Base-by-base conservation (phyloP, 1,140 invertebrate genomes). In the Drosophila hydei region DNA sequence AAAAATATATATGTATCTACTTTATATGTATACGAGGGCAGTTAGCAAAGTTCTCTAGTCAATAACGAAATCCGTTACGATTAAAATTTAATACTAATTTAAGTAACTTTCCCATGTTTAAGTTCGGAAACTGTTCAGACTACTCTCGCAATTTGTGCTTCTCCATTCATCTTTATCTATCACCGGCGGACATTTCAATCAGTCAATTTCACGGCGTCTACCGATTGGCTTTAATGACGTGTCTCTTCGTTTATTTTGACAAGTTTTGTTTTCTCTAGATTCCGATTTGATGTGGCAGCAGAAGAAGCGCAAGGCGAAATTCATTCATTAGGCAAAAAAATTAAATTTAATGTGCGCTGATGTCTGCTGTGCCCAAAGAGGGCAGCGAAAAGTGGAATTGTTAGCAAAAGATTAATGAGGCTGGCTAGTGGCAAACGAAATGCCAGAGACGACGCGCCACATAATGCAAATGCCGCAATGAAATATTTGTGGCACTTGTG, bases 381-480 rank as follows among this genome's bases (percentile, higher is more conserved):
- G n/a, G n/a, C n/a, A 14, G 23, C 4, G 30, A 23, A n/a, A 50
- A 11, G 19, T 2, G 19, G 19, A 2, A 16, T 18, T 42, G 50
- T 36, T 21, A 19, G 33, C 21, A 27, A 38, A 47, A 72, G 68
- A 75, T 75, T 75, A 72, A 75, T 75, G 72, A 27, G 72, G 23
- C 72, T 71, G 72, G 51, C 71, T 62, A 67, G 72, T 72, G 72
- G 68, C 55, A 67, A 27, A 33, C 36, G 38, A 42, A 45, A 69
- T 69, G 62, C 38, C 40, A 52, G 42, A 63, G 51, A 48, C 50
- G 62, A 23, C 16, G 45, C 59, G 50, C 40, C 23, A 55, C 42
- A 76, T 75, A 76, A 79, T 84, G 79, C 79, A 83, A 84, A 84
- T 79, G 72, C 60, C 72, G 36, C 72, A 63, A 72, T 84, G 76